Base-by-base conservation (phyloP, 2,113 vertebrate genomes). In the Phoxinus phoxinus region DNA sequence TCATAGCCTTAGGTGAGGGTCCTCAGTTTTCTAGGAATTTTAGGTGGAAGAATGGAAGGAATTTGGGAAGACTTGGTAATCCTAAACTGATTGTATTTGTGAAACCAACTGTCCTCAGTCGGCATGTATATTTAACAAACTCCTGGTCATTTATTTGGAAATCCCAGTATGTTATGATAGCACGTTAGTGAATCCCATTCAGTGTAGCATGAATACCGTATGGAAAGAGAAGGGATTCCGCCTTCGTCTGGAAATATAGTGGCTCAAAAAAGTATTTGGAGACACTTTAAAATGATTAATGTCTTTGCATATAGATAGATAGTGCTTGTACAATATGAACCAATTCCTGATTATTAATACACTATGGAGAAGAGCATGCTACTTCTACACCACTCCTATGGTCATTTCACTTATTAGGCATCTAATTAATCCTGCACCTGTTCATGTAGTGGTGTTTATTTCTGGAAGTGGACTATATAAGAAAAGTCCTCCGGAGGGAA, bases 401-500 rank as follows among this genome's bases (percentile, higher is more conserved):
- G 58, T 23, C 23, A 48, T 30, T 75, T 41, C 23, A 78, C 3
- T 12, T 5, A 19, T 58, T n/a, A 41, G 11, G 23, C 32, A 23
- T 46, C 4, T 30, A 19, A 27, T 87, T 17, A 88, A 67, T 30
- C 81, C 69, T 71, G 83, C 80, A 89, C 63, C 58, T 67, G 90
- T 91, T 84, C 89, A 86, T 91, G 35, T 92, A 99, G 98, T 95
- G 88, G 97, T 99, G 77, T 99, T 99, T 92, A 93, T 96, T 82
- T 90, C 94, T 89, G 98, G 98, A 91, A 98, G 96, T 88, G 90
- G 94, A 71, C 87, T 98, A 81, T 99, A 99, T 93, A 97, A 94
- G 90, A 97, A 94, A 91, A 92, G 87, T 48, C 97, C 97, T 46
- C 96, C 97, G 2, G 93, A 97, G 93, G 98, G 98, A 86, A 99